Evolutionary conservation across 2,888 invertebrate genomes (phyloP), one percentile per base, ranked within the genome.

Genomic region (Andrena praecox): DNA sequence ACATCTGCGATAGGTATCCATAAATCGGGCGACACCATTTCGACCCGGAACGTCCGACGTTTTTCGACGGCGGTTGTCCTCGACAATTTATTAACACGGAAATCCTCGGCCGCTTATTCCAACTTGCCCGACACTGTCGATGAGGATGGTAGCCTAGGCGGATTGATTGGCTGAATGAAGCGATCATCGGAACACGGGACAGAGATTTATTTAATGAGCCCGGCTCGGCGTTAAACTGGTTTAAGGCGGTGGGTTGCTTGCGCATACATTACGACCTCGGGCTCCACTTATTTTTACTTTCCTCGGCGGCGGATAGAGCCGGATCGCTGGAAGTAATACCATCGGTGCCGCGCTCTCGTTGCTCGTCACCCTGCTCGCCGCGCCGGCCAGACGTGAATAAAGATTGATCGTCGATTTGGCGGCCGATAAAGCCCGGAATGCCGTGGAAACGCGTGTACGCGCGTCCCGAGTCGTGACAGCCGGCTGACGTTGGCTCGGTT

Each of bases 381-480:
- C 63, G 60, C 59, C 54, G 64, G 63, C 24, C 50, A 56, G 67
- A 72, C 82, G 69, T 59, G 81, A 71, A 82, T 80, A 73, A 75
- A 83, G 85, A 87, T 87, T 83, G 87, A 87, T 87, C 79, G 79
- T 59, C 71, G 83, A 79, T 83, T 78, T 69, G 68, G 67, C 66
- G 62, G 33, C 81, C 71, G 87, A 87, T 87, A 87, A 87, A 54
- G 60, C 67, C 59, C 59, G 70, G 76, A 83, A 85, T 80, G 85
- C 56, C 72, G 77, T 66, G 74, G 84, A 80, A 80, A 83, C 85
- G 78, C 72, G 59, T 69, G 69, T 80, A 72, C 78, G 67, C 48
- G 35, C 35, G 68, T 16, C 31, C 24, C 16, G 54, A n/a, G 24
- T 52, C 77, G 59, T 71, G 83, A 85, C 87, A 85, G 81, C 77